Conservation (phyloP, 2,888 invertebrate species). For the Drosophila imparisetae region DNA sequence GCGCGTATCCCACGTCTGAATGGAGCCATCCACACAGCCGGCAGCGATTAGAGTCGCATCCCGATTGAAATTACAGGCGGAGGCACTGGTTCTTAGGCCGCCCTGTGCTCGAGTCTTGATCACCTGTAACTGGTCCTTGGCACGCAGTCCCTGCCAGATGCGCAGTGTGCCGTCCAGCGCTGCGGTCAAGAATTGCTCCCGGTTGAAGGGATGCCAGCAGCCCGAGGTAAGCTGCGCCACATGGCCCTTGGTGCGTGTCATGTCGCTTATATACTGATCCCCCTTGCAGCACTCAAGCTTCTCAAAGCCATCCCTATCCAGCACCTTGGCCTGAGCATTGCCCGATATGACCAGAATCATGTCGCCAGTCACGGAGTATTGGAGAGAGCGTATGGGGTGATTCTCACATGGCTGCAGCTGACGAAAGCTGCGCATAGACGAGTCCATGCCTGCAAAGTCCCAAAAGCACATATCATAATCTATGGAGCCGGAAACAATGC, state of each 20-base stretch:
- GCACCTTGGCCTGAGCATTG: slow-evolving; percentile 95
- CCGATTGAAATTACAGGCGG: slow-evolving; percentile 92
- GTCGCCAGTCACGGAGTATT: slow-evolving; percentile 98
- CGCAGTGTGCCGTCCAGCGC: slow-evolving; percentile 97
- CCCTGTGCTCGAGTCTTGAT: slow-evolving; percentile 95
- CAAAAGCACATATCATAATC: slow-evolving; percentile 99
- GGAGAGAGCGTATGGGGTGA: slow-evolving; percentile 93
- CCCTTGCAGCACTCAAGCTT: slow-evolving; percentile 97
- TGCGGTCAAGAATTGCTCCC: slow-evolving; percentile 97
- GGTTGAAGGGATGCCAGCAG: slow-evolving; percentile 96
- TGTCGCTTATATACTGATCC: slow-evolving; percentile 97
- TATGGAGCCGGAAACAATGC: slow-evolving; percentile 94
- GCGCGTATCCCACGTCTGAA: slow-evolving; percentile 98
- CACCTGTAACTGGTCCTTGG: slow-evolving; percentile 91
- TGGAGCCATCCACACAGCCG: slow-evolving; percentile 94
- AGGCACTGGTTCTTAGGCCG: slow-evolving; percentile 94
- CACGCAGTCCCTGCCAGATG: slow-evolving; percentile 94
- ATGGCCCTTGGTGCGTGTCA: slow-evolving; percentile 97
- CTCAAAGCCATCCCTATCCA: slow-evolving; percentile 97
- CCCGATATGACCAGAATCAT: slow-evolving; percentile 96
- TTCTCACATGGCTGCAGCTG: slow-evolving; percentile 97
- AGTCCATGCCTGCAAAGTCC: slow-evolving; percentile 99
- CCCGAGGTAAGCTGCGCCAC: slow-evolving; percentile 95
- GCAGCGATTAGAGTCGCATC: slow-evolving; percentile 95
- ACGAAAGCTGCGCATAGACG: slow-evolving; percentile 94